Evolutionary conservation across 2,797 vertebrate genomes (phyloP).

Genomic region (Cheirogaleus major): DNA sequence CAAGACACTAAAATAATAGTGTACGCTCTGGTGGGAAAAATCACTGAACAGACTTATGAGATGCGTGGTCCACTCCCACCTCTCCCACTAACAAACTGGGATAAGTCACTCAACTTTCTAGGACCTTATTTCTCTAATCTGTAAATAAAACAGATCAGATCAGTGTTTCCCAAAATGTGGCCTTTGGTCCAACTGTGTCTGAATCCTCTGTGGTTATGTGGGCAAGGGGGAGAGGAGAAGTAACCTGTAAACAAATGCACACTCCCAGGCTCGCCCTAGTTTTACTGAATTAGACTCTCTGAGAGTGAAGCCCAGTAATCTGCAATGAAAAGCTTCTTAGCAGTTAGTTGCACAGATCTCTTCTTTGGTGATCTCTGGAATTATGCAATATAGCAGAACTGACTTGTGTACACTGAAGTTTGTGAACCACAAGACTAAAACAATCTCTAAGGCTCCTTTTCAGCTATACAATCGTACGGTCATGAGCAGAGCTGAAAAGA

Average conservation of each 20-base stretch:
- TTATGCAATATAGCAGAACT: background rate
- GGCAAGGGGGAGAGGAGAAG: background rate
- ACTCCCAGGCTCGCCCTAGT: background rate
- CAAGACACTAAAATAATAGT: constrained; percentile 61
- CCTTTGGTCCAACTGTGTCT: background rate
- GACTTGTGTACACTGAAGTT: background rate
- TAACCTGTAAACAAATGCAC: background rate
- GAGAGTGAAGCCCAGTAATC: background rate
- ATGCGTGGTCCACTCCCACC: background rate
- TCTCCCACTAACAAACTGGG: constrained; percentile 40
- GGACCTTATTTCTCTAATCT: background rate
- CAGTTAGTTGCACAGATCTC: background rate
- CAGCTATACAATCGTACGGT: background rate
- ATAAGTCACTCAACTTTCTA: background rate
- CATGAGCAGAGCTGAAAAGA: background rate
- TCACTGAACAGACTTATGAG: constrained; percentile 19
- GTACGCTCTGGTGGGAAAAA: constrained; percentile 57
- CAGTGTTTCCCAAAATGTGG: background rate
- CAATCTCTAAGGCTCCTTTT: background rate
- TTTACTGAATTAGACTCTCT: background rate
- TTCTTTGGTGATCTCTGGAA: background rate
- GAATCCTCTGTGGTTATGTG: background rate
- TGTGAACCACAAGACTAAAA: background rate
- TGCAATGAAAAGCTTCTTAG: background rate
- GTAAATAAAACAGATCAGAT: background rate